Percentiles rank a stretch among this genome's conserved stretches.
Conservation (phyloP, 2,888 invertebrate genomes). For the Ceriagrion tenellum region DNA sequence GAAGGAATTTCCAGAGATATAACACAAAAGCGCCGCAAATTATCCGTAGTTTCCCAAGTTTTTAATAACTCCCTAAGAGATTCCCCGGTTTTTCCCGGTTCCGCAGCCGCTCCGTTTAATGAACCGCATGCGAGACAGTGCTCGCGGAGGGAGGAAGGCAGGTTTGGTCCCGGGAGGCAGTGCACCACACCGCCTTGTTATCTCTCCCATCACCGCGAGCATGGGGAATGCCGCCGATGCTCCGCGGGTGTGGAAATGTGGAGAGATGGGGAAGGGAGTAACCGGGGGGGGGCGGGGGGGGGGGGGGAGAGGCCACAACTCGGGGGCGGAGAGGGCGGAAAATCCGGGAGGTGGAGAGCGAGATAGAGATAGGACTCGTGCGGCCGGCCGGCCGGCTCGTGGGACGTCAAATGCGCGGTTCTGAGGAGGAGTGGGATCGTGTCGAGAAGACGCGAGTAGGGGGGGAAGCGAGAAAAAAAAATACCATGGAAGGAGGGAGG, state of each 20-base stretch:
- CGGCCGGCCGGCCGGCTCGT: not conserved
- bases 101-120: too few species aligned
- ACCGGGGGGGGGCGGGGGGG: too few species aligned
- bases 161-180: not conserved
- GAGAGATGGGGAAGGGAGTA: too few species aligned
- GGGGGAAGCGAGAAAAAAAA: not conserved
- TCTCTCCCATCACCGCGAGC: not conserved
- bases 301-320: not conserved
- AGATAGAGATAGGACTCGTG: not conserved
- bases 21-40: too few species aligned
- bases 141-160: not conserved
- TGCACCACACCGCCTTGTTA: not conserved
- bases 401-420: not conserved
- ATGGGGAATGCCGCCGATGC: not conserved
- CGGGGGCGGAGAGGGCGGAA: not conserved
- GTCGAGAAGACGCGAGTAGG: not conserved
- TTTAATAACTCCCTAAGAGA: too few species aligned
- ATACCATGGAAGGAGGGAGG: not conserved
- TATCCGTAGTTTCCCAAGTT: too few species aligned
- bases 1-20: too few species aligned
- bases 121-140: not conserved
- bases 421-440: not conserved
- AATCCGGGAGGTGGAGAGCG: constrained; percentile 28
- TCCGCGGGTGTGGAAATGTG: not conserved
- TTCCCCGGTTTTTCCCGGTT: too few species aligned